Conservation (phyloP, 2,888 invertebrate genomes). For the Pterobdella sp. region DNA sequence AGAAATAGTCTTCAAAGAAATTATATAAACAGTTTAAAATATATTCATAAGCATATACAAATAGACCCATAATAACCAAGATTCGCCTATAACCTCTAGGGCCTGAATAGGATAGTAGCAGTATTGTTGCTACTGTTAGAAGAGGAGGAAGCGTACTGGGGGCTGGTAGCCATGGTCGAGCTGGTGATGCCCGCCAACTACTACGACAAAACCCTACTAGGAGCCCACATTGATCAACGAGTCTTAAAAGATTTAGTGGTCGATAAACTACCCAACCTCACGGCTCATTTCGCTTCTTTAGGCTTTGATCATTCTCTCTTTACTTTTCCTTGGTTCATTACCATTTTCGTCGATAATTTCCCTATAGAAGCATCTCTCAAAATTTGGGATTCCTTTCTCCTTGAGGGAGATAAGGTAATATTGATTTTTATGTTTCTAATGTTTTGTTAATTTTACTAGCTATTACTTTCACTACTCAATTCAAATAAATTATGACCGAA, state of each 20-base stretch:
- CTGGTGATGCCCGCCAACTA: slow-evolving; percentile 55
- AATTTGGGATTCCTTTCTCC: slow-evolving; percentile 57
- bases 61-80: too few relatives aligned
- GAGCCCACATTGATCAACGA: slow-evolving; percentile 56
- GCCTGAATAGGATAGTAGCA: slow-evolving; percentile 56
- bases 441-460: background rate
- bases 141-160: slow-evolving; percentile 58
- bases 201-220: slow-evolving; percentile 54
- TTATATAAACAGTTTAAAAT: too few relatives aligned
- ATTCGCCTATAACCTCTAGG: slow-evolving; percentile 44
- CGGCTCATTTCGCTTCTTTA: slow-evolving; percentile 51
- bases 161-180: slow-evolving; percentile 55
- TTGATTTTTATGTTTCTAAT: background rate
- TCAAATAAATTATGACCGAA: background rate
- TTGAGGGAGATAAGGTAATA: slow-evolving; percentile 56
- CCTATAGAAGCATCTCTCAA: slow-evolving; percentile 54
- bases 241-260: slow-evolving; percentile 55
- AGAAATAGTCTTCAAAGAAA: too few relatives aligned
- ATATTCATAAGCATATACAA: too few relatives aligned
- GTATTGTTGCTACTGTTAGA: slow-evolving; percentile 55
- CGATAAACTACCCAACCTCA: slow-evolving; percentile 54
- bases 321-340: slow-evolving; percentile 58
- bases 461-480: background rate
- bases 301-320: slow-evolving; percentile 54
- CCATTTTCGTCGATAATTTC: slow-evolving; percentile 56